Conservation (phyloP, 2,797 vertebrate species). For the Rhyacichthys aspro region DNA sequence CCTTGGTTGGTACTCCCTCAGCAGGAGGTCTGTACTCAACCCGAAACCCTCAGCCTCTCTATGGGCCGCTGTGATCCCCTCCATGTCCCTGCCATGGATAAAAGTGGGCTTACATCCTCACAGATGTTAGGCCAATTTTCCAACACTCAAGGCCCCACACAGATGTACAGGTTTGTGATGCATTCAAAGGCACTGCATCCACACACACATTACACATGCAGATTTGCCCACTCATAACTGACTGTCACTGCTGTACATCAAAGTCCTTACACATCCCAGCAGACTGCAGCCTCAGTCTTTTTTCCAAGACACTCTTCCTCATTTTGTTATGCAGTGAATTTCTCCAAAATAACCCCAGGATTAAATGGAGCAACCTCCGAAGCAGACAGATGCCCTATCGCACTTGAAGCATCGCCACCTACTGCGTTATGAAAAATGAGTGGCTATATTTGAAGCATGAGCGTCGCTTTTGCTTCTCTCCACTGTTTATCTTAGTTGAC, state of each 20-base stretch:
- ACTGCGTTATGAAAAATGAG: conserved; percentile 72
- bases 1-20: conserved; percentile 32
- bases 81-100: conserved; percentile 54
- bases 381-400: conserved; percentile 64
- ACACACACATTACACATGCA: conserved; percentile 22
- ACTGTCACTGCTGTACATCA: conserved; percentile 52
- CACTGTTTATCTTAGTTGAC: conserved; percentile 73
- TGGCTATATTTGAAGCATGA: conserved; percentile 68
- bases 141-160: conserved; percentile 48
- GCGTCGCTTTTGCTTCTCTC: conserved; percentile 55
- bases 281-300: conserved; percentile 19
- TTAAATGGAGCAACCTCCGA: conserved; percentile 60
- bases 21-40: conserved; percentile 52
- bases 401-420: conserved; percentile 68
- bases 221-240: conserved; percentile 32
- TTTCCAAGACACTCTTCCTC: conserved; percentile 4
- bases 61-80: conserved; percentile 56
- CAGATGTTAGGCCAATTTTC: conserved; percentile 71
- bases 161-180: conserved; percentile 55
- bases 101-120: conserved; percentile 69
- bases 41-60: conserved; percentile 53
- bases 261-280: conserved; percentile 42
- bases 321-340: conserved; percentile 33
- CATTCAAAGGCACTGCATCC: conserved; percentile 33
- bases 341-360: conserved; percentile 56